These are phyloP conservation scores for Pyrrhosoma nymphula DNA, from an alignment of 2,888 invertebrate genomes.

Conservation along the genomic window DNA sequence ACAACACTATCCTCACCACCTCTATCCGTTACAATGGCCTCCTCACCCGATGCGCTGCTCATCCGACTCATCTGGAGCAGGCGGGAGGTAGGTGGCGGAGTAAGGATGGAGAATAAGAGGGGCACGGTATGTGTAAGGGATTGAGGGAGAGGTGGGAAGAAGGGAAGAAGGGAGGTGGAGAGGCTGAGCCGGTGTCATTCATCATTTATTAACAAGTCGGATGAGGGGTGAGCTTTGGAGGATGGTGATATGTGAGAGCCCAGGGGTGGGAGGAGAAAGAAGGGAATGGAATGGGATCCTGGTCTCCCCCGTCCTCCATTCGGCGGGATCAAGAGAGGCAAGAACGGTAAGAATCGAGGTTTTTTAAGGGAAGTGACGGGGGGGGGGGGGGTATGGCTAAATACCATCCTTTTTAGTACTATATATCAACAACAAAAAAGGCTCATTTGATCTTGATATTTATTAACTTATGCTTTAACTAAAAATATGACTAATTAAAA, in stretches of 20 bases:
- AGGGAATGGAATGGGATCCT: background rate
- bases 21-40: background rate
- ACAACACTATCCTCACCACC: background rate
- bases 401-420: too few species aligned
- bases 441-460: too few species aligned
- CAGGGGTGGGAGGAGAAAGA: background rate
- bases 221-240: background rate
- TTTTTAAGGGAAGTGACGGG: background rate
- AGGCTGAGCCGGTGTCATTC: slow-evolving; percentile 42
- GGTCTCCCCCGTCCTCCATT: background rate
- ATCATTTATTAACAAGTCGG: slow-evolving; percentile 54
- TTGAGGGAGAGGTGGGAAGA: background rate
- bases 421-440: too few species aligned
- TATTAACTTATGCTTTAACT: too few species aligned
- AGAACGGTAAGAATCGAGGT: background rate
- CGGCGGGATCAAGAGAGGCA: background rate
- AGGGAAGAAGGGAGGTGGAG: background rate
- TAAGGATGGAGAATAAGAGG: background rate
- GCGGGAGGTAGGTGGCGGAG: background rate
- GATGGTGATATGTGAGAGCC: too few species aligned
- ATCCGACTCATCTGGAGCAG: background rate
- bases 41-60: background rate
- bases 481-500: too few species aligned
- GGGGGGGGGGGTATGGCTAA: too few species aligned
- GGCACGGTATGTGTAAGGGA: background rate